Percentiles rank a stretch among this genome's conserved stretches.
These are phyloP conservation scores for Colistium nudipinnis DNA, from an alignment of 2,113 vertebrate species.

Conservation along the genomic window DNA sequence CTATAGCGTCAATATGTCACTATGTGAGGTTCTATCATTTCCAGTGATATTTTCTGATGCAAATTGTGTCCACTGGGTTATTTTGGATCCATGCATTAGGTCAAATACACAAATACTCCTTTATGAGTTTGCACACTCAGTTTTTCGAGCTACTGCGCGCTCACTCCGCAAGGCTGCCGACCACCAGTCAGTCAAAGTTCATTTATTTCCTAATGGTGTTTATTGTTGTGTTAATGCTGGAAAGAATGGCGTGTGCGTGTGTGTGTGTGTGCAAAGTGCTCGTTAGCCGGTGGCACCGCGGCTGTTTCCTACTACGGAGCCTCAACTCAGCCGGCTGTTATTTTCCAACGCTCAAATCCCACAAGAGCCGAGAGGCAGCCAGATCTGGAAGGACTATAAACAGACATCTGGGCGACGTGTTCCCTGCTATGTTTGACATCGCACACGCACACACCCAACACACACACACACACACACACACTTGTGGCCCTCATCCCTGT, in stretches of 20 bases:
- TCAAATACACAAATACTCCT: too few relatives aligned
- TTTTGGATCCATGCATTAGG: too few relatives aligned
- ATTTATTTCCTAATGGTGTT: conserved; percentile 8
- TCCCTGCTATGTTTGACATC: conserved; percentile 6
- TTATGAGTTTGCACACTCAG: too few relatives aligned
- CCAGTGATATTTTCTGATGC: too few relatives aligned
- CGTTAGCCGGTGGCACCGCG: conserved; percentile 10
- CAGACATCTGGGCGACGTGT: conserved; percentile 14
- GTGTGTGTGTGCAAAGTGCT: conserved; percentile 4
- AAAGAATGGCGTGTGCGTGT: conserved; percentile 1
- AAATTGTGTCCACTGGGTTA: too few relatives aligned
- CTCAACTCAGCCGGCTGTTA: conserved; percentile 30
- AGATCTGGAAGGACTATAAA: conserved; percentile 18
- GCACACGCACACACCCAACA: conserved; percentile 2
- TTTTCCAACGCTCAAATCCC: conserved; percentile 10
- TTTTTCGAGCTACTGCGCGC: too few relatives aligned
- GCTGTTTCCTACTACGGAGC: background rate
- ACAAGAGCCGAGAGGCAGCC: conserved; percentile 15
- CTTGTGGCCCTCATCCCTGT: conserved; percentile 1
- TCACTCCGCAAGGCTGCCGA: background rate
- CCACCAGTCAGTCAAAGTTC: background rate
- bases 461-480: conserved; percentile 9
- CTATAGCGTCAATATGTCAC: too few relatives aligned
- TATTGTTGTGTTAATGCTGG: conserved; percentile 3
- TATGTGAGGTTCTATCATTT: too few relatives aligned